Conservation (phyloP, 1,140 invertebrate species). For the Drosophila mayri region DNA sequence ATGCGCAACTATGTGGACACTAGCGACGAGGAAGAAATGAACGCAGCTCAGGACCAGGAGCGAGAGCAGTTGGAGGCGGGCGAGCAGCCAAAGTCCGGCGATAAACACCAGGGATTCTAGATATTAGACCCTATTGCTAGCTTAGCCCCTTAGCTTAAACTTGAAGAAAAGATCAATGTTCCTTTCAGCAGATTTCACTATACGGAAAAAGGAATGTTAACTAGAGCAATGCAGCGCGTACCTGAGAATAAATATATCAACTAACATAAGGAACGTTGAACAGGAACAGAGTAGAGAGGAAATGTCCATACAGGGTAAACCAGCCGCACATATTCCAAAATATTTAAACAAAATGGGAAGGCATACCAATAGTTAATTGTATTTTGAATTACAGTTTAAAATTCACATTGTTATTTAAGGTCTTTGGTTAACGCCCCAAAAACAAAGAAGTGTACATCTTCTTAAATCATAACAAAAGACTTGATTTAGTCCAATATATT, state of each 20-base stretch:
- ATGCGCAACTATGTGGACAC: constrained; percentile 76
- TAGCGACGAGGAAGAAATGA: constrained; percentile 71
- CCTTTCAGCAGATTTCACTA: constrained; percentile 48
- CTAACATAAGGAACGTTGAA: constrained; percentile 41
- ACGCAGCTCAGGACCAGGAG: constrained; percentile 15
- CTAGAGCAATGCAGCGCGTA: constrained; percentile 79
- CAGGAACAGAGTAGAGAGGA: constrained; percentile 29
- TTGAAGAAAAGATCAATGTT: constrained; percentile 47
- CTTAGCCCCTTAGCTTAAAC: constrained; percentile 18
- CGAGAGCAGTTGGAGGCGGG: constrained; percentile 39
- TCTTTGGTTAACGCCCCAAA: neutral
- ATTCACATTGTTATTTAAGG: neutral
- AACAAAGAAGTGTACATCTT: neutral
- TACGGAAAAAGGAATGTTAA: constrained; percentile 57
- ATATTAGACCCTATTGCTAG: constrained; percentile 1
- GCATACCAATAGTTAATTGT: neutral
- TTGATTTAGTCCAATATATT: neutral
- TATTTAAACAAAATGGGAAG: constrained; percentile 8
- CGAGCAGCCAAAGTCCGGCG: constrained; percentile 37
- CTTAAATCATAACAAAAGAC: neutral
- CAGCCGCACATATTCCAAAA: constrained; percentile 57
- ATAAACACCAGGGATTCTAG: constrained; percentile 23
- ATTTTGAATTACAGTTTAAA: neutral
- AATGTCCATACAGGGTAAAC: constrained; percentile 62
- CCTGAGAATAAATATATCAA: constrained; percentile 68